Evolutionary conservation across 2,113 vertebrate species (phyloP).

Genomic region (Thamnophis sirtalis): DNA sequence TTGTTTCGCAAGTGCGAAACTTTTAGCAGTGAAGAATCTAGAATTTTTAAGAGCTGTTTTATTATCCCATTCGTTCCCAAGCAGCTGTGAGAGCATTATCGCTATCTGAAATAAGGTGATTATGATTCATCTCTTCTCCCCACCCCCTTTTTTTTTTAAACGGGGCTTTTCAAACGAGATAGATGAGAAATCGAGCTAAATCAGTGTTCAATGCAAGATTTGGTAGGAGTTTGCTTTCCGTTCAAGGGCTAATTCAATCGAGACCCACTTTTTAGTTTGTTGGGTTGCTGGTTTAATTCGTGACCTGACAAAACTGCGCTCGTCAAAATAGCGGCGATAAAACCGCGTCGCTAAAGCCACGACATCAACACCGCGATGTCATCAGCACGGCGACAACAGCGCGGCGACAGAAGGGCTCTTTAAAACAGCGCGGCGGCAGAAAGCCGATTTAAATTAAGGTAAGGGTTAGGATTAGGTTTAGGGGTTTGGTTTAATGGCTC

Average conservation of each 20-base stretch:
- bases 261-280: neutral
- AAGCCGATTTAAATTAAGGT: no score
- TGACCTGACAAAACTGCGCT: no score
- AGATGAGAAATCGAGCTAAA: neutral
- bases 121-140: neutral
- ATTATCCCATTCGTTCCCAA: neutral
- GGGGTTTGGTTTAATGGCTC: no score
- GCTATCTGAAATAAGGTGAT: neutral
- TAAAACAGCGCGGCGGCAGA: no score
- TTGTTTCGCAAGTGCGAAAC: neutral
- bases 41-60: neutral
- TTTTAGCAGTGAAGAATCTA: neutral
- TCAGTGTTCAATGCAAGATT: no score
- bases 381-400: no score
- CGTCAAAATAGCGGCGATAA: no score
- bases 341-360: no score
- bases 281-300: neutral
- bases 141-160: neutral
- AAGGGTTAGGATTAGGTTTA: no score
- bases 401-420: no score
- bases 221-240: neutral
- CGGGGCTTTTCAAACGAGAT: neutral
- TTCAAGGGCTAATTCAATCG: neutral
- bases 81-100: no score
- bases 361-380: no score